Conservation (phyloP, 2,888 invertebrate species). For the Notodonta dromedarius region DNA sequence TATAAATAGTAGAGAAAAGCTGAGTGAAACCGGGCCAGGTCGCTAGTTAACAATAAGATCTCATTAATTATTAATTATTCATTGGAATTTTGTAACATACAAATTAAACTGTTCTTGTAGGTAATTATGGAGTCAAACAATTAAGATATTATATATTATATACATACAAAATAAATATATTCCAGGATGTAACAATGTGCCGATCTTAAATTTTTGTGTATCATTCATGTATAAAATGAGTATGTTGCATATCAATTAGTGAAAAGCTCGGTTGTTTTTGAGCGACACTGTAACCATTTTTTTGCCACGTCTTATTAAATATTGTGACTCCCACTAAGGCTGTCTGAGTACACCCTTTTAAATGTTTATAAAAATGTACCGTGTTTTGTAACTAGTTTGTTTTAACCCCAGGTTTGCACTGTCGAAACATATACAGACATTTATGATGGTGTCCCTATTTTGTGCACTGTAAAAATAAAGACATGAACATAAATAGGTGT, state of each 20-base stretch:
- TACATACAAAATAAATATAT: constrained; percentile 22
- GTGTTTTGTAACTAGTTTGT: constrained; percentile 21
- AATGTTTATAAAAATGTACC: neutral
- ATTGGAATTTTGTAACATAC: constrained; percentile 30
- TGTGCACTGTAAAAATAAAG: too few relatives aligned
- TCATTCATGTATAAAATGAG: constrained; percentile 32
- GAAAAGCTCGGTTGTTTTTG: constrained; percentile 8
- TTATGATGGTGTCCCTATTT: too few relatives aligned
- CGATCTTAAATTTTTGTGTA: constrained; percentile 23
- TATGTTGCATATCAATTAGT: constrained; percentile 38
- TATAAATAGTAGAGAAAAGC: too few relatives aligned
- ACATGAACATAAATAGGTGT: too few relatives aligned
- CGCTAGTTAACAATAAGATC: constrained; percentile 52
- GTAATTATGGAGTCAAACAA: constrained; percentile 27
- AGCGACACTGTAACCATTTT: neutral
- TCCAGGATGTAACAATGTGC: constrained; percentile 22
- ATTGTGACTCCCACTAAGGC: neutral
- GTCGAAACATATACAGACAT: too few relatives aligned
- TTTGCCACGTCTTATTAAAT: neutral
- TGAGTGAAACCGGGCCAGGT: too few relatives aligned
- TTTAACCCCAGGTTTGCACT: constrained; percentile 6
- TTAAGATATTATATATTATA: constrained; percentile 8
- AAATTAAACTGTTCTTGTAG: constrained; percentile 28
- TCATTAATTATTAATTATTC: constrained; percentile 56
- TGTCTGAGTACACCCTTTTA: neutral